phyloP scores from a whole-genome alignment of 2,888 invertebrate genomes.

The Pycnomerus fuliginosus region DNA sequence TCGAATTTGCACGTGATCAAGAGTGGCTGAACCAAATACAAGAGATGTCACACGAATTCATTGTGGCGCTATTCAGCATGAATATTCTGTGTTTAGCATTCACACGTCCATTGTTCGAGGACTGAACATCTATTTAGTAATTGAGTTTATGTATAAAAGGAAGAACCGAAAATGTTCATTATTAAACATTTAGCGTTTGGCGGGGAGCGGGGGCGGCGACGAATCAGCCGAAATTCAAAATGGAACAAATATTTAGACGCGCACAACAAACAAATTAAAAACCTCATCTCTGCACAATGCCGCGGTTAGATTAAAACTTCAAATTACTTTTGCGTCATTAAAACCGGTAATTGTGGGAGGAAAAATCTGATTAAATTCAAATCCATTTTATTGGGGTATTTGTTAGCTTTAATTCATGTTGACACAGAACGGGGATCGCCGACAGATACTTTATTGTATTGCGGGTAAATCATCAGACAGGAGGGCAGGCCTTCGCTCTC shows the following conservation, averaged over 20 bases:
- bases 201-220: too few relatives aligned
- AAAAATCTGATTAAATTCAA: conserved; percentile 50
- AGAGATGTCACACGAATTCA: conserved; percentile 37
- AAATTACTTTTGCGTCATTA: conserved; percentile 50
- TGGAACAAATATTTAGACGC: conserved; percentile 42
- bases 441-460: conserved; percentile 21
- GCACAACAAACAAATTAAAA: conserved; percentile 46
- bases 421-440: conserved; percentile 34
- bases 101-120: conserved; percentile 35
- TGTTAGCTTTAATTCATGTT: conserved; percentile 45
- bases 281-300: conserved; percentile 42
- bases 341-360: conserved; percentile 45
- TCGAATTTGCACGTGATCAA: conserved; percentile 52
- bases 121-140: conserved; percentile 32
- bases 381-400: conserved; percentile 40
- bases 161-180: too few relatives aligned
- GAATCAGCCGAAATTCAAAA: conserved; percentile 28
- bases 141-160: conserved; percentile 24
- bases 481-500: too few relatives aligned
- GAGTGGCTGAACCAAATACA: conserved; percentile 44
- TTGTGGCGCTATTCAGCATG: conserved; percentile 34
- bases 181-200: neutral
- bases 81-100: conserved; percentile 39
- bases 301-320: conserved; percentile 47
- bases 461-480: conserved; percentile 6